Percentiles rank a stretch among this genome's conserved stretches.
Evolutionary conservation across 2,888 invertebrate genomes (phyloP).

Genomic region (Trimorus sp.): DNA sequence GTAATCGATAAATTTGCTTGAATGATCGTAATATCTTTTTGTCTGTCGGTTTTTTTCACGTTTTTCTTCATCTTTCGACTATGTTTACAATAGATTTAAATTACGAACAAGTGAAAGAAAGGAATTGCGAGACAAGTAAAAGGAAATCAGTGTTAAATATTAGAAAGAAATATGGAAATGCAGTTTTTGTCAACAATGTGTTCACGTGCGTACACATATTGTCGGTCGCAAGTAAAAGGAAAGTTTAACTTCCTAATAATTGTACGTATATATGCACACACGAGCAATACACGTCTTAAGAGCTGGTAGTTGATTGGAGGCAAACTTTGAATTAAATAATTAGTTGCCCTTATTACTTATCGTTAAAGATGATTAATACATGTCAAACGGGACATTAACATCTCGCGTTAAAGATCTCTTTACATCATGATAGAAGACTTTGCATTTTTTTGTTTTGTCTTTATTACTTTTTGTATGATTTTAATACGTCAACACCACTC

Average conservation of each 20-base stretch:
- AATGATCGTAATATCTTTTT: conserved; percentile 54
- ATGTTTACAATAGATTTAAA: conserved; percentile 61
- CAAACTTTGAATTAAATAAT: conserved; percentile 80
- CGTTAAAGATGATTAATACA: conserved; percentile 81
- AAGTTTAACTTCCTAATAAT: conserved; percentile 68
- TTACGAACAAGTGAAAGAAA: conserved; percentile 66
- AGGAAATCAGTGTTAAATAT: conserved; percentile 66
- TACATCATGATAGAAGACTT: conserved; percentile 81
- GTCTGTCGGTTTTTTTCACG: conserved; percentile 1
- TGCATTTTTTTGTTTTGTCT: conserved; percentile 82
- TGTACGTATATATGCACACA: conserved; percentile 71
- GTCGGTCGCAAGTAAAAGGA: conserved; percentile 64
- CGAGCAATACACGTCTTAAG: conserved; percentile 66
- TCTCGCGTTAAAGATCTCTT: conserved; percentile 79
- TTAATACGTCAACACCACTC: conserved; percentile 85
- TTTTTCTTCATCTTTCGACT: conserved; percentile 38
- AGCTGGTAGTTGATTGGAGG: conserved; percentile 72
- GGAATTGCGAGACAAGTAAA: conserved; percentile 65
- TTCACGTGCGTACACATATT: conserved; percentile 67
- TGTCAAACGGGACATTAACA: conserved; percentile 80
- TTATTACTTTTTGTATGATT: conserved; percentile 74
- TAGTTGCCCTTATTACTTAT: conserved; percentile 81
- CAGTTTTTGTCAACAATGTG: conserved; percentile 69
- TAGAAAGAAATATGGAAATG: conserved; percentile 64
- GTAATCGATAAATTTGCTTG: conserved; percentile 65